Evolutionary conservation across 2,113 vertebrate species (phyloP).

Genomic region (Percina caprodes): DNA sequence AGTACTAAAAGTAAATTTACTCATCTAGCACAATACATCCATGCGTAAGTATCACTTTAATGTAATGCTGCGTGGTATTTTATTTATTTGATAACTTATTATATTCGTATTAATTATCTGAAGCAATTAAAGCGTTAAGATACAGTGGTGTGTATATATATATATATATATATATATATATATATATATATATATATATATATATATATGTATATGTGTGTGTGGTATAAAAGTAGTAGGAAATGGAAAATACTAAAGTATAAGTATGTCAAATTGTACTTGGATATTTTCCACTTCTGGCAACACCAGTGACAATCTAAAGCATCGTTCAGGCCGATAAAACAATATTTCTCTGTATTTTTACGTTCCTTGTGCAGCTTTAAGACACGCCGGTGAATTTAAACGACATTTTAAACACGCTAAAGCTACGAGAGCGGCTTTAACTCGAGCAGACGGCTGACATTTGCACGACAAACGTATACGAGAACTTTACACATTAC

Average conservation of each 20-base stretch:
- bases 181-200: too few species aligned
- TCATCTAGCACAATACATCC: neutral
- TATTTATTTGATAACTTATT: neutral
- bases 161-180: too few species aligned
- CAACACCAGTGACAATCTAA: neutral
- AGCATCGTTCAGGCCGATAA: neutral
- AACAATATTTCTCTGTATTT: neutral
- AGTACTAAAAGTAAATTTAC: too few species aligned
- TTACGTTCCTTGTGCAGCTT: conserved; percentile 16
- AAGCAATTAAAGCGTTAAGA: neutral
- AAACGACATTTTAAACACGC: neutral
- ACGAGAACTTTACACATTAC: neutral
- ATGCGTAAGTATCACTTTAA: neutral
- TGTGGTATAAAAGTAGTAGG: too few species aligned
- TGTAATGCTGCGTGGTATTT: neutral
- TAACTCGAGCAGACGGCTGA: neutral
- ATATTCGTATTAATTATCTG: neutral
- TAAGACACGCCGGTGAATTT: neutral
- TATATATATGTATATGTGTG: too few species aligned
- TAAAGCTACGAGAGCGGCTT: neutral
- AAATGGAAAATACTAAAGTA: neutral
- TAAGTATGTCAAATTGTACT: neutral
- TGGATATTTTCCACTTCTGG: neutral
- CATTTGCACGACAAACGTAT: neutral
- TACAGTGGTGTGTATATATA: neutral